Evolutionary conservation across 1,140 invertebrate genomes (phyloP).

Genomic region (Camponotus pennsylvanicus): DNA sequence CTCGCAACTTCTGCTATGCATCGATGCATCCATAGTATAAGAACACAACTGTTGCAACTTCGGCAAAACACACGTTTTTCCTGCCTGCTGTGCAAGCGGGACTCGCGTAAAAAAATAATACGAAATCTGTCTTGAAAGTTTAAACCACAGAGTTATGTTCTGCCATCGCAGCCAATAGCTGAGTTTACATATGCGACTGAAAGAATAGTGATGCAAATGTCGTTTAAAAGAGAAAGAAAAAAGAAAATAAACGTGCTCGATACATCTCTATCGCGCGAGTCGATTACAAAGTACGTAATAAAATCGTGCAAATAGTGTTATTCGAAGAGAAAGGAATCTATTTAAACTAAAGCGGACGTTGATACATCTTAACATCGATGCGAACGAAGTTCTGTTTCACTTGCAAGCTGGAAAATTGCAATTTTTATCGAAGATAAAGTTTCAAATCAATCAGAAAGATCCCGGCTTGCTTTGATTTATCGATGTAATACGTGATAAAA

Average conservation of each 20-base stretch:
- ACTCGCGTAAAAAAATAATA: constrained; percentile 35
- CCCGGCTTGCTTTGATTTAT: constrained; percentile 10
- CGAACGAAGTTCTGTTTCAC: background rate
- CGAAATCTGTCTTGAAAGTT: constrained; percentile 30
- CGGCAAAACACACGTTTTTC: background rate
- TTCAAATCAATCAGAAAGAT: background rate
- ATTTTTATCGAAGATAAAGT: background rate
- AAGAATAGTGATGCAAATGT: constrained; percentile 25
- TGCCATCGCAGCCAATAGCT: background rate
- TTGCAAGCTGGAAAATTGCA: constrained; percentile 22
- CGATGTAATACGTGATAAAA: constrained; percentile 16
- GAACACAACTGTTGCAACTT: constrained; percentile 11
- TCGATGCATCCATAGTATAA: constrained; percentile 14
- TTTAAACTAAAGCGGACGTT: background rate
- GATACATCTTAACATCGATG: background rate
- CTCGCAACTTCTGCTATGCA: constrained; percentile 42
- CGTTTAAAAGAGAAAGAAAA: constrained; percentile 22
- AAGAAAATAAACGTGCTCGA: constrained; percentile 49
- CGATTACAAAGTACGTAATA: constrained; percentile 14
- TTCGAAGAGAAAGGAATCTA: background rate
- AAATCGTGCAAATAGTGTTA: background rate
- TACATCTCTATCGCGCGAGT: background rate
- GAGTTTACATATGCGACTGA: background rate
- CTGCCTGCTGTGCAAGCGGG: background rate
- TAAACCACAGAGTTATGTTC: background rate